Conservation (phyloP, 30 jellyfish, hydroid and myxozoan genomes). For the Aurelia aurita region DNA sequence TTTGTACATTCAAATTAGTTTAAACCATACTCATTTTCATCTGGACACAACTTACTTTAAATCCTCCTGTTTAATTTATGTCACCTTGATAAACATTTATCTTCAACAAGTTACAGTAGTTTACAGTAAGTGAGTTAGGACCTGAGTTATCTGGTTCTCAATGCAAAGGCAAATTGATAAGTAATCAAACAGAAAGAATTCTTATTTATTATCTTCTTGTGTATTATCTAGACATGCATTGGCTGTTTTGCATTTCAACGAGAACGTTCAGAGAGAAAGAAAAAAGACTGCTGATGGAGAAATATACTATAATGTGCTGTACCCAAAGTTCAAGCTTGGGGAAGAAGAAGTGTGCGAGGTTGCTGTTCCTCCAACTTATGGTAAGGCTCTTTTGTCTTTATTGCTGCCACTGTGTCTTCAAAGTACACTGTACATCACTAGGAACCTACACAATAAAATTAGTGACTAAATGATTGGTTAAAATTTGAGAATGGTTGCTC, state of each 20-base stretch:
- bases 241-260: conserved; percentile 48
- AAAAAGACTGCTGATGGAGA: conserved; percentile 18
- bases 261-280: conserved; percentile 26
- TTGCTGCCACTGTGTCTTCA: conserved; percentile 5
- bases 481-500: too few species aligned
- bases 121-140: too few species aligned
- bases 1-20: too few species aligned
- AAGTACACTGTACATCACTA: conserved; percentile 10
- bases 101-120: too few species aligned
- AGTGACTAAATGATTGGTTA: not conserved
- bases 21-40: not conserved
- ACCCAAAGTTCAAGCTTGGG: conserved; percentile 47
- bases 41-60: not conserved
- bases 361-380: conserved; percentile 54
- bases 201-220: not conserved
- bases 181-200: conserved; percentile 1
- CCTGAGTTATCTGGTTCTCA: too few species aligned
- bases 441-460: not conserved
- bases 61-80: not conserved
- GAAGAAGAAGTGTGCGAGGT: conserved; percentile 50
- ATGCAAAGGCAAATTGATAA: not conserved
- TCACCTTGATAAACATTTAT: not conserved
- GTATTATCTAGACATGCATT: conserved; percentile 2
- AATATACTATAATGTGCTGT: not conserved
- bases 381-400: conserved; percentile 1